Base-by-base conservation (phyloP, 2,113 vertebrate genomes). In the Ranitomeya variabilis region DNA sequence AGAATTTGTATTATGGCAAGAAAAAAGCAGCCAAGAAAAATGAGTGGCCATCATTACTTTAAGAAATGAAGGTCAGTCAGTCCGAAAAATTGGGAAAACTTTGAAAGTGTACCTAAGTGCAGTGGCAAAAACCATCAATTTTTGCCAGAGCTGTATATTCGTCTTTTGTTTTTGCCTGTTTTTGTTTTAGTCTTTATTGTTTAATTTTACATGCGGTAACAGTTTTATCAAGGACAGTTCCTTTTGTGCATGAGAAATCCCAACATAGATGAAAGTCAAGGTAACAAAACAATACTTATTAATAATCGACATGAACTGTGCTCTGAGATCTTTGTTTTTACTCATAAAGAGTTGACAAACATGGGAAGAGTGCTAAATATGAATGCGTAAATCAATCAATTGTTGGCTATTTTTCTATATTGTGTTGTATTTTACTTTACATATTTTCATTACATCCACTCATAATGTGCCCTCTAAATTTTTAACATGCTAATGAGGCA, bases 151-250 rank as follows among this genome's bases (percentile, higher is more conserved):
- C n/a, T n/a, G n/a, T n/a, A n/a, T 31, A 31, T 31, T 31, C 26
- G 26, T 31, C 26, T 31, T 31, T 31, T 31, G 26, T 1, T 31
- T 31, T 31, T 31, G 26, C 26, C 26, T 31, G 26, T 31, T 31
- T 31, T 31, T 31, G 26, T 31, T 31, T 31, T 31, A 31, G 26
- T 31, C 26, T 31, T 31, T 31, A 31, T 31, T 31, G 26, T 31
- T 31, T 2, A 31, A 31, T 31, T 31, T 31, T 2, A 31, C 26
- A 31, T 31, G 26, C 26, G 26, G 26, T 31, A 79, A 23, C 52
- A 55, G n/a, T 19, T 79, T 79, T 79, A 4, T 55, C 76, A 79
- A 79, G 52, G 76, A 79, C 76, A 79, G 11, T 55, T 79, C 52
- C n/a, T 79, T 79, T 76, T 76, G 45, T 76, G 71, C 7, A 51